Conservation (phyloP, 1,140 invertebrate species). For the Heliconius melpomene region DNA sequence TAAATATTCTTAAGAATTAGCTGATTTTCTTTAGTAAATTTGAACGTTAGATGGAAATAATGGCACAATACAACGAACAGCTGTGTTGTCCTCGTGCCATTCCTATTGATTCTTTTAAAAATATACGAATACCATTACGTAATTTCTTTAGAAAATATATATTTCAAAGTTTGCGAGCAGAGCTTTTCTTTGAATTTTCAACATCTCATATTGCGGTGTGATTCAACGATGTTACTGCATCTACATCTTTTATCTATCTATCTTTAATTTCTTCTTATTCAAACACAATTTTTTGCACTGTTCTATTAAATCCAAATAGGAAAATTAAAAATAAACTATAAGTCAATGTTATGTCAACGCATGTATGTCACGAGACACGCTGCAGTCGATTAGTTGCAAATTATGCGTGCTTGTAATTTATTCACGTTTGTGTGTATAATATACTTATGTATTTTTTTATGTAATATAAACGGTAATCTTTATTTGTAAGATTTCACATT, state of each 20-base stretch:
- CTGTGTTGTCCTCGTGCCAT: neutral
- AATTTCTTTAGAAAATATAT: neutral
- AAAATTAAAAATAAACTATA: conserved; percentile 8
- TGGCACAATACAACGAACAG: neutral
- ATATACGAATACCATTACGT: neutral
- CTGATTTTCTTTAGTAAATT: neutral
- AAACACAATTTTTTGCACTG: neutral
- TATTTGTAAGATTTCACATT: neutral
- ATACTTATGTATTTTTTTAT: conserved; percentile 15
- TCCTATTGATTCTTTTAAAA: neutral
- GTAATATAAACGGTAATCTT: conserved; percentile 15
- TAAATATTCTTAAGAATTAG: neutral
- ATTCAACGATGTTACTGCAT: too few relatives aligned
- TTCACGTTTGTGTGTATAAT: conserved; percentile 11
- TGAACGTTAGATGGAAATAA: neutral
- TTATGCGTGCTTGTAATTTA: conserved; percentile 20
- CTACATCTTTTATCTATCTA: neutral
- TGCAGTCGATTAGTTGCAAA: conserved; percentile 15
- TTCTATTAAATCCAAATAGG: neutral
- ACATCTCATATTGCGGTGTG: neutral
- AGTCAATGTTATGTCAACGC: conserved; percentile 18
- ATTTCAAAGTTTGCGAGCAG: neutral
- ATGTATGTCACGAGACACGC: conserved; percentile 27
- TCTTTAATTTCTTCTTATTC: too few relatives aligned
- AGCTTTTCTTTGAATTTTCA: neutral